Base-by-base conservation (phyloP, 2,797 vertebrate genomes). In the Amblyraja radiata region DNA sequence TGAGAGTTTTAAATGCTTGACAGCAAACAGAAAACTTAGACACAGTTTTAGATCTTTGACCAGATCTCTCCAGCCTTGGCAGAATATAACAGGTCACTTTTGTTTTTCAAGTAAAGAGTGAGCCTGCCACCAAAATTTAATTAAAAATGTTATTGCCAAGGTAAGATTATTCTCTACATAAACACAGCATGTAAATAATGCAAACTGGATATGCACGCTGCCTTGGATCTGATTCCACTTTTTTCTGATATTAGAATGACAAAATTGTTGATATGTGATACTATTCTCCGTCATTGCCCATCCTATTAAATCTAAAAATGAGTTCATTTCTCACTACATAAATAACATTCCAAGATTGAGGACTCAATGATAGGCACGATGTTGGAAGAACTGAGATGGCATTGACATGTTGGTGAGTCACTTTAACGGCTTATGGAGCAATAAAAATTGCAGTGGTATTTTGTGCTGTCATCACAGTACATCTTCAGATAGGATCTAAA, bases 401-500 rank as follows among this genome's bases (percentile, higher is more conserved):
- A 73, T 73, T 90, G 36, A 90, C 32, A 73, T 90, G 32, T 90
- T 73, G 7, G 68, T 90, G 88, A 73, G 7, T 90, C 88, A 90
- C 21, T 39, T 5, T 73, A 73, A 90, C 65, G 73, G 68, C 1
- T 32, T 73, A 1, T 21, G 65, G 63, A 14, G 32, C 36, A 73
- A 73, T 90, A 90, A 90, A 90, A 90, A 71, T 90, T 65, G 25
- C 65, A 90, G 21, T 73, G 32, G 7, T 90, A 65, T 73, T 90
- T 73, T 25, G 39, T 23, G 65, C 32, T 90, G 58, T 36, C 68
- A n/a, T 90, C 65, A 71, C n/a, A 90, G 65, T 1, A 71, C 32
- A 90, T 90, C 88, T 39, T 90, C 32, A 90, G 68, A 90, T 90
- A 46, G 68, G 21, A 71, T 71, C 65, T 90, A 73, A 90, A 71